phyloP scores from a whole-genome alignment of 2,113 vertebrate species.

The Sakesphorus luctuosus region DNA sequence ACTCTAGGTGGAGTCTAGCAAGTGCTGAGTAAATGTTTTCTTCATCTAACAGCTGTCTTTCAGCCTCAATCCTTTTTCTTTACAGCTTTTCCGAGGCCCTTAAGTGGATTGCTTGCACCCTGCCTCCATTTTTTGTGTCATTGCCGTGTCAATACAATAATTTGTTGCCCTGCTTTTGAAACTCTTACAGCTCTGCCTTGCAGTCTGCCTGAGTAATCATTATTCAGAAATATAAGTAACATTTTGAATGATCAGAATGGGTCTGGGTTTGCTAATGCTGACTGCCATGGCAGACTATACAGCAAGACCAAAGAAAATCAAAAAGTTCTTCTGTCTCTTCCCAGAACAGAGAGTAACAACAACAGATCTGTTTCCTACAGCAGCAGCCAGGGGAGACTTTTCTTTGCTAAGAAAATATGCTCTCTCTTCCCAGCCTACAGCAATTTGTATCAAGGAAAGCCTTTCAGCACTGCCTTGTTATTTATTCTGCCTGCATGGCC shows the following conservation, averaged over 20 bases:
- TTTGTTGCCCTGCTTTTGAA: background rate
- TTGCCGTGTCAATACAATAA: background rate
- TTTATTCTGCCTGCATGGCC: constrained; percentile 36
- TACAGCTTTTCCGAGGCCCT: background rate
- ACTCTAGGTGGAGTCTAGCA: background rate
- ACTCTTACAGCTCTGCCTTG: background rate
- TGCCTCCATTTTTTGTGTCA: background rate
- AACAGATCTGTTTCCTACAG: background rate
- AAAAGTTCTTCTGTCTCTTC: background rate
- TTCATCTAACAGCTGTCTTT: background rate
- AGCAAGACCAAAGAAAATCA: constrained; percentile 25
- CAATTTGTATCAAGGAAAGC: constrained; percentile 17
- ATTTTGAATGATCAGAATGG: background rate
- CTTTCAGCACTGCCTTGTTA: background rate
- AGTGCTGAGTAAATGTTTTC: background rate
- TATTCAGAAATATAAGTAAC: constrained; percentile 23
- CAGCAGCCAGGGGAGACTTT: background rate
- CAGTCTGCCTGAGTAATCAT: constrained; percentile 3
- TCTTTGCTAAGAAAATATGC: constrained; percentile 4
- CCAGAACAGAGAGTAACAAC: background rate
- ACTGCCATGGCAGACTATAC: background rate
- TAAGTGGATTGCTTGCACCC: background rate
- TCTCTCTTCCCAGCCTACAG: background rate
- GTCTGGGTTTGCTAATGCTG: background rate
- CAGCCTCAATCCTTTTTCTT: background rate